phyloP scores from a whole-genome alignment of 2,888 invertebrate genomes.

The Frankliniella intonsa region DNA sequence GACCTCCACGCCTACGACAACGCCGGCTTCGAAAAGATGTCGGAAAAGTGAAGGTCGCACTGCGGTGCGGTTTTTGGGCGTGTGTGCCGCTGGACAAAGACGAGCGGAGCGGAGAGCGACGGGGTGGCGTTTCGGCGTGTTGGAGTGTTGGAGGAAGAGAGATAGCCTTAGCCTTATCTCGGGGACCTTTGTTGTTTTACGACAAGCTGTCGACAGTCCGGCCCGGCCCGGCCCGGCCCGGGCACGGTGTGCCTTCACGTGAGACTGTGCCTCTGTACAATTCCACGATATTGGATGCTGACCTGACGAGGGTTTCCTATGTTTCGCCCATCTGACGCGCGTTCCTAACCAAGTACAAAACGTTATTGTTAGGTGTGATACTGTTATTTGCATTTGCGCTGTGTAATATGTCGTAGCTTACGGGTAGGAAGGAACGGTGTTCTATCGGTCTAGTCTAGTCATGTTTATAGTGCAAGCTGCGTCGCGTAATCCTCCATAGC shows the following conservation, averaged over 20 bases:
- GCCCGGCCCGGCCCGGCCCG: no score
- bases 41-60: neutral
- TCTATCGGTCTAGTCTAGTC: conserved; percentile 14
- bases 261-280: no score
- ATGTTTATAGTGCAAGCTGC: neutral
- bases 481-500: no score
- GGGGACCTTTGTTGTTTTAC: no score
- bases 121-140: neutral
- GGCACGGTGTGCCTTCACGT: no score
- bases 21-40: conserved; percentile 10
- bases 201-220: no score
- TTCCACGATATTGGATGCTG: no score
- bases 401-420: conserved; percentile 1
- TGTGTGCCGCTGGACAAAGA: no score
- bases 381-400: neutral
- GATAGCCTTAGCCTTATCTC: no score
- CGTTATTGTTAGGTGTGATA: neutral
- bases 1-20: conserved; percentile 15
- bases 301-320: no score
- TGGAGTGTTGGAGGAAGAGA: neutral
- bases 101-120: no score
- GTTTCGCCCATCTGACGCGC: neutral
- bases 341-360: conserved; percentile 16
- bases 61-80: neutral
- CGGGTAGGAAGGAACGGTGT: conserved; percentile 19